phyloP scores from a whole-genome alignment of 1,140 invertebrate genomes.

The Drosophila nasuta region DNA sequence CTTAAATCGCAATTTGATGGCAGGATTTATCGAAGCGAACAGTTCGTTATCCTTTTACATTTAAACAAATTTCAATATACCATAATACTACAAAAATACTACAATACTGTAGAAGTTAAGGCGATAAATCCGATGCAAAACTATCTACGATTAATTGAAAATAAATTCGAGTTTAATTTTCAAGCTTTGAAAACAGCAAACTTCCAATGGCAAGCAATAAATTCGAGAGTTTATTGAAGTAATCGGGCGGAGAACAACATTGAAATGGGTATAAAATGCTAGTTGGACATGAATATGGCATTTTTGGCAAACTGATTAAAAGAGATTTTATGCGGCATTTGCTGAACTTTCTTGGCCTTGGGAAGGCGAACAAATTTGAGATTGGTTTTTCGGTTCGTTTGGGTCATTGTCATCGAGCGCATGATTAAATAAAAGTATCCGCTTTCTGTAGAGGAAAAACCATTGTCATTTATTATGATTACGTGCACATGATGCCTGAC shows the following conservation, averaged over 20 bases:
- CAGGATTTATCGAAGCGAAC: background rate
- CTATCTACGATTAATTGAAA: too few relatives aligned
- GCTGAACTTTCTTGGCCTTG: conserved; percentile 26
- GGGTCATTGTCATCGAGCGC: conserved; percentile 36
- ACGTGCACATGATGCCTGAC: conserved; percentile 51
- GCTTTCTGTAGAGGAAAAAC: conserved; percentile 40
- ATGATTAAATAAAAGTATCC: conserved; percentile 58
- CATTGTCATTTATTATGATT: conserved; percentile 56
- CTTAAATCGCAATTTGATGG: conserved; percentile 18
- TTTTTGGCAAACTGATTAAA: conserved; percentile 28
- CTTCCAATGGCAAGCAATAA: conserved; percentile 4
- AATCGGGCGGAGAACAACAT: background rate
- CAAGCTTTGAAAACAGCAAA: background rate
- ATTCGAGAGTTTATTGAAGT: conserved; percentile 11
- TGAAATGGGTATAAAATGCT: conserved; percentile 14
- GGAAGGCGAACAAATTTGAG: background rate
- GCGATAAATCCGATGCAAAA: too few relatives aligned
- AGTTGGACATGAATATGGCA: conserved; percentile 21
- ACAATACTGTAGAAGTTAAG: too few relatives aligned
- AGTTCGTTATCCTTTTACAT: too few relatives aligned
- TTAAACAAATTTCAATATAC: too few relatives aligned
- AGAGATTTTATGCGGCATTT: conserved; percentile 9
- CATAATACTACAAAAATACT: too few relatives aligned
- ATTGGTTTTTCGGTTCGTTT: conserved; percentile 9
- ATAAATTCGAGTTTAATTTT: too few relatives aligned